Conservation (phyloP, 2,888 invertebrate species). For the Corythucha ciliata region DNA sequence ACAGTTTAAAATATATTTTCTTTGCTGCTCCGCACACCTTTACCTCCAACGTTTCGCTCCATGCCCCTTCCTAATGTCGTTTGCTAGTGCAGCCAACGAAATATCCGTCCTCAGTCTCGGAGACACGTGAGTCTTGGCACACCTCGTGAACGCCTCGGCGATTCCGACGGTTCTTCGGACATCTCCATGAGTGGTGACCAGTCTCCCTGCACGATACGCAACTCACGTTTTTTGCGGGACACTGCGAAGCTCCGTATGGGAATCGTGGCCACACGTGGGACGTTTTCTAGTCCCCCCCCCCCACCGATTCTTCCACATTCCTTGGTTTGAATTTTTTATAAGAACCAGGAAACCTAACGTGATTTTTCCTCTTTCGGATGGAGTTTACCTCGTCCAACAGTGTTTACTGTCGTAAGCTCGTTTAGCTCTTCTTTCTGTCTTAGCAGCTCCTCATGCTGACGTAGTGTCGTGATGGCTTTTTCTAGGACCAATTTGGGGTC, state of each 20-base stretch:
- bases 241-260: not conserved
- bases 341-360: not conserved
- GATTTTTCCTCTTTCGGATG: not conserved
- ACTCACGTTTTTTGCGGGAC: slow-evolving; percentile 5
- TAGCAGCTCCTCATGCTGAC: slow-evolving; percentile 10
- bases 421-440: slow-evolving; percentile 8
- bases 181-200: slow-evolving; percentile 6
- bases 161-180: not conserved
- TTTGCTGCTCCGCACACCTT: not conserved
- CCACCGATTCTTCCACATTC: slow-evolving; percentile 4
- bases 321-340: not conserved
- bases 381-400: not conserved
- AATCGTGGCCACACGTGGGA: slow-evolving; percentile 5
- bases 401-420: not conserved
- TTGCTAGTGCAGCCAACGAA: too few species aligned
- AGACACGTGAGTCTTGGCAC: slow-evolving; percentile 9
- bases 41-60: not conserved
- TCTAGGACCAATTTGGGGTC: slow-evolving; percentile 10
- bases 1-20: slow-evolving; percentile 6
- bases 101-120: slow-evolving; percentile 13
- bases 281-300: not conserved
- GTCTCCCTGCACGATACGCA: slow-evolving; percentile 3
- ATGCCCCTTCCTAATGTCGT: too few species aligned
- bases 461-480: slow-evolving; percentile 4
- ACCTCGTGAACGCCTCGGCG: not conserved